phyloP scores from a whole-genome alignment of 2,797 vertebrate species.

The Macropus fuliginosus region DNA sequence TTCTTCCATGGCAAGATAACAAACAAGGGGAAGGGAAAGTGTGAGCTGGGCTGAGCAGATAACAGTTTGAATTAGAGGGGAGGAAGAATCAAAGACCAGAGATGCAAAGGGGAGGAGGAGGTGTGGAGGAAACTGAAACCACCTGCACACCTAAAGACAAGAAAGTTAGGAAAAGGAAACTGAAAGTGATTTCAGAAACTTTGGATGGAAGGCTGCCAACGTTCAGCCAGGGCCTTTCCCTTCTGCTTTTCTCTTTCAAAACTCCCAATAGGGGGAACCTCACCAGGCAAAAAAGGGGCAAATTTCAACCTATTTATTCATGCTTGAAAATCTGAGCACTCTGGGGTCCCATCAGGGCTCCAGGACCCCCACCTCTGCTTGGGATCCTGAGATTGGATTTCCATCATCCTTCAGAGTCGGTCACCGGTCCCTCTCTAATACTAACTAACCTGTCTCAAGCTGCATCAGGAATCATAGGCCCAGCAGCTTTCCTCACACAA shows the following conservation, averaged over 20 bases:
- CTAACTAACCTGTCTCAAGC: not conserved
- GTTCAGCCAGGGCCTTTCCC: not conserved
- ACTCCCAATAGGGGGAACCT: not conserved
- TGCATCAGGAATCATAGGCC: not conserved
- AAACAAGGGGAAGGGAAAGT: no score
- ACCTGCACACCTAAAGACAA: no score
- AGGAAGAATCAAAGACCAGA: not conserved
- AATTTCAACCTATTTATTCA: slow-evolving; percentile 22
- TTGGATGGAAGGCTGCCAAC: slow-evolving; percentile 1
- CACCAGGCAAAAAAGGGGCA: not conserved
- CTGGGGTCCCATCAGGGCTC: not conserved
- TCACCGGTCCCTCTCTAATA: not conserved
- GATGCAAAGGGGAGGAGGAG: not conserved
- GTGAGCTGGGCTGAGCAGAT: no score
- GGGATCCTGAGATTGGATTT: not conserved
- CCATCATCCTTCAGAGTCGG: not conserved
- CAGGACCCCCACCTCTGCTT: not conserved
- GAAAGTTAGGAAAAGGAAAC: slow-evolving; percentile 57
- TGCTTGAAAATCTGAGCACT: not conserved
- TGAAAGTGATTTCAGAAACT: slow-evolving; percentile 48
- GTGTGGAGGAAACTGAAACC: no score
- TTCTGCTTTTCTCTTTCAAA: slow-evolving; percentile 16
- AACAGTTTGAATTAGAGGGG: no score
- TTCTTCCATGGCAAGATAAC: no score
- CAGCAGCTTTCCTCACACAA: not conserved